Evolutionary conservation across 2,113 vertebrate species (phyloP).

Genomic region (Pedionomus torquatus): DNA sequence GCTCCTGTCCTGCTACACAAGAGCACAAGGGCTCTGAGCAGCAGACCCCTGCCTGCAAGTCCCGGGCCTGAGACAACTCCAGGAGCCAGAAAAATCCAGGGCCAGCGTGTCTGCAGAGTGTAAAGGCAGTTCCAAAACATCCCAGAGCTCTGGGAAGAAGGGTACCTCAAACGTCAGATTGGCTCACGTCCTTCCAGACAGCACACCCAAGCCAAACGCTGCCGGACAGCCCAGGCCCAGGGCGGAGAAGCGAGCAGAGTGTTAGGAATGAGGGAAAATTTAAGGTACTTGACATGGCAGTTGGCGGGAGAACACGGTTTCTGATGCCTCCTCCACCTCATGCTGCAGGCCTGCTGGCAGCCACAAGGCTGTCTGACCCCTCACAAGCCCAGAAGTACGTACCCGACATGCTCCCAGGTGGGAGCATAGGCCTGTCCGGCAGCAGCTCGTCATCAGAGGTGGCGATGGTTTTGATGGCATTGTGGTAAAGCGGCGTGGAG

Average conservation of each 20-base stretch:
- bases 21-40: neutral
- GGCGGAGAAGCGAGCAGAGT: neutral
- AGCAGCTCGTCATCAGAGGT: constrained; percentile 95
- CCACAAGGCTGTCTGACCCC: neutral
- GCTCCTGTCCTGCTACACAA: neutral
- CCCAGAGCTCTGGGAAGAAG: neutral
- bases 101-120: accelerated
- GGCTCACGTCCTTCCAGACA: neutral
- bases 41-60: neutral
- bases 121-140: neutral
- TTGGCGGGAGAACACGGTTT: neutral
- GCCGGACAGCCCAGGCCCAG: neutral
- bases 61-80: neutral
- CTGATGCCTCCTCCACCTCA: neutral
- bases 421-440: constrained; percentile 88
- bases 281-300: neutral
- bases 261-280: neutral
- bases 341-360: neutral
- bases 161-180: neutral
- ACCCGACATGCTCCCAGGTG: constrained; percentile 89
- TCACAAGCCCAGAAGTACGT: neutral
- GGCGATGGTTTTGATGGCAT: constrained; percentile 98
- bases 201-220: neutral
- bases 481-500: constrained; percentile 96
- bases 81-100: neutral